These are phyloP conservation scores for Neelides sp. DNA, from an alignment of 1,140 invertebrate species.

Conservation along the genomic window DNA sequence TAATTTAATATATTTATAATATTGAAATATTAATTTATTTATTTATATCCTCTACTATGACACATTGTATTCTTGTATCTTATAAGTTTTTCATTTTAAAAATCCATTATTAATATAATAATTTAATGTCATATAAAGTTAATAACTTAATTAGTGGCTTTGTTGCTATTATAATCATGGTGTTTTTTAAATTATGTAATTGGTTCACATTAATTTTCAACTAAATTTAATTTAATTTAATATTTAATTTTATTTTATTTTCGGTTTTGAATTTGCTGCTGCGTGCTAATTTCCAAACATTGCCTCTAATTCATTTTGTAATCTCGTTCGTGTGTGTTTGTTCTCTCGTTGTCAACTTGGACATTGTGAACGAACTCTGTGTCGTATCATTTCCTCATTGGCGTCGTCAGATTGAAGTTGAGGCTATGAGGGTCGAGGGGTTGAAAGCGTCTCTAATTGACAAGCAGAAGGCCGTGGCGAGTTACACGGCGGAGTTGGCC, in stretches of 20 bases:
- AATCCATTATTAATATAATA: no score
- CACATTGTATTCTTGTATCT: no score
- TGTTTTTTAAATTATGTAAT: no score
- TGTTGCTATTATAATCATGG: no score
- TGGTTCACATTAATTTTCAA: no score
- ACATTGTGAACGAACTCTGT: neutral
- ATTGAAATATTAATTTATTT: no score
- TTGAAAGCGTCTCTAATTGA: constrained; percentile 15
- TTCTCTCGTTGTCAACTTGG: constrained; percentile 7
- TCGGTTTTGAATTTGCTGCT: neutral
- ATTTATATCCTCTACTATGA: no score
- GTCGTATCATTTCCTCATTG: neutral
- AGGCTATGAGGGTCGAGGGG: constrained; percentile 20
- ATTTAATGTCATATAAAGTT: no score
- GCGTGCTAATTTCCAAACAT: no score
- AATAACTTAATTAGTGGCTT: no score
- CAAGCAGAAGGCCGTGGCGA: constrained; percentile 21
- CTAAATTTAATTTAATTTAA: constrained; percentile 1
- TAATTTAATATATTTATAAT: no score
- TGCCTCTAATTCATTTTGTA: neutral
- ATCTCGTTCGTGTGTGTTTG: constrained; percentile 2
- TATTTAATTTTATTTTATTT: constrained; percentile 5
- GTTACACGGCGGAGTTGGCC: constrained; percentile 2
- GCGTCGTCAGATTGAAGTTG: constrained; percentile 24
- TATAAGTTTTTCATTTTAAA: no score